These are phyloP conservation scores for Acanthoscelides obtectus DNA, from an alignment of 2,888 invertebrate genomes.

Conservation along the genomic window DNA sequence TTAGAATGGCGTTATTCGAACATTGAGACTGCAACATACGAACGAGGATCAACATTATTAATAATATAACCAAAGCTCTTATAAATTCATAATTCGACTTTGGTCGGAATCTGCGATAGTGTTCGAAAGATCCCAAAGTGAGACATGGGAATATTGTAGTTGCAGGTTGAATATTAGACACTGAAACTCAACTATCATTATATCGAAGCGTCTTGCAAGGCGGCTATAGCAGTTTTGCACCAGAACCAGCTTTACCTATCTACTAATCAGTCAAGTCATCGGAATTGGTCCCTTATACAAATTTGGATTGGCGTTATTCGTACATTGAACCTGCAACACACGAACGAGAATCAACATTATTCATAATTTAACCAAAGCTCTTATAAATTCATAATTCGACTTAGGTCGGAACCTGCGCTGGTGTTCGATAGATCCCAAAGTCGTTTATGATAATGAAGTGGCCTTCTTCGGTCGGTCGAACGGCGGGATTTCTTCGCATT, in stretches of 20 bases:
- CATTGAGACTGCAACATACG: background rate
- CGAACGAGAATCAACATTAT: background rate
- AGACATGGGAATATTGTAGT: too few species aligned
- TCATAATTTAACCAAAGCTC: background rate
- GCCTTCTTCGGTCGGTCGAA: background rate
- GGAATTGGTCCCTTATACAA: too few species aligned
- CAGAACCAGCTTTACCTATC: too few species aligned
- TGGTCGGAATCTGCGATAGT: background rate
- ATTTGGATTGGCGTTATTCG: background rate
- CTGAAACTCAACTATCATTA: too few species aligned
- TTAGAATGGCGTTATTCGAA: background rate
- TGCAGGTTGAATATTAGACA: too few species aligned
- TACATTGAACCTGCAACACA: background rate
- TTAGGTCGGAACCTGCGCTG: background rate
- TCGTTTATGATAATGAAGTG: conserved; percentile 17
- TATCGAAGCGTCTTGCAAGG: too few species aligned
- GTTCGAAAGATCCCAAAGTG: background rate
- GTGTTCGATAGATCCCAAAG: background rate
- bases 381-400: background rate
- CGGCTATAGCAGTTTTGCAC: too few species aligned
- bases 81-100: background rate
- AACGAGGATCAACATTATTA: background rate
- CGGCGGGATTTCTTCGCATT: conserved; percentile 5
- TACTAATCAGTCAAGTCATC: too few species aligned
- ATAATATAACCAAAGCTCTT: background rate